These are phyloP conservation scores for Limnephilus marmoratus DNA, from an alignment of 2,888 invertebrate genomes.

Conservation along the genomic window DNA sequence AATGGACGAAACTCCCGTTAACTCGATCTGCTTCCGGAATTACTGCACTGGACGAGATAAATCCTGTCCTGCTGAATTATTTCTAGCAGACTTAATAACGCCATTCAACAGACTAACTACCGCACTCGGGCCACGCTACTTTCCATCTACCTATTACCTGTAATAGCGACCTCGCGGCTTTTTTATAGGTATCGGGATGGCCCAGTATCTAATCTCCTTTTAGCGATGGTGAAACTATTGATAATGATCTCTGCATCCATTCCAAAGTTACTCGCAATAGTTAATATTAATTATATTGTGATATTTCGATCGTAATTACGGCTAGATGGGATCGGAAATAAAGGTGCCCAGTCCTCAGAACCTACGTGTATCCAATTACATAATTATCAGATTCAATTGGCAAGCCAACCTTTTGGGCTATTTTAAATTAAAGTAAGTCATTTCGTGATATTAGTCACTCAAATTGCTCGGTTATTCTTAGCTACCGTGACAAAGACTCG, in stretches of 20 bases:
- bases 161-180: neutral
- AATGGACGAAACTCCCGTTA: constrained; percentile 39
- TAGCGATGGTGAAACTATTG: constrained; percentile 36
- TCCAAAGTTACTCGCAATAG: neutral
- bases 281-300: neutral
- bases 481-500: neutral
- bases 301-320: constrained; percentile 4
- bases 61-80: constrained; percentile 48
- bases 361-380: neutral
- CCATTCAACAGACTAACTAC: constrained; percentile 4
- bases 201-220: neutral
- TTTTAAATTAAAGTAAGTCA: neutral
- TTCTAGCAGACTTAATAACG: neutral
- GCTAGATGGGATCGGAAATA: neutral
- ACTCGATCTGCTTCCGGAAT: constrained; percentile 43
- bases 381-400: neutral
- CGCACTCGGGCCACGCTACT: neutral
- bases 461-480: neutral
- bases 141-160: neutral
- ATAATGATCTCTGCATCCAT: constrained; percentile 5
- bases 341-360: neutral
- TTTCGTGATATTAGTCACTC: neutral
- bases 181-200: neutral
- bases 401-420: neutral
- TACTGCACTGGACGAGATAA: constrained; percentile 47